phyloP scores from a whole-genome alignment of 2,888 invertebrate species.

The Cheilosia pagana region DNA sequence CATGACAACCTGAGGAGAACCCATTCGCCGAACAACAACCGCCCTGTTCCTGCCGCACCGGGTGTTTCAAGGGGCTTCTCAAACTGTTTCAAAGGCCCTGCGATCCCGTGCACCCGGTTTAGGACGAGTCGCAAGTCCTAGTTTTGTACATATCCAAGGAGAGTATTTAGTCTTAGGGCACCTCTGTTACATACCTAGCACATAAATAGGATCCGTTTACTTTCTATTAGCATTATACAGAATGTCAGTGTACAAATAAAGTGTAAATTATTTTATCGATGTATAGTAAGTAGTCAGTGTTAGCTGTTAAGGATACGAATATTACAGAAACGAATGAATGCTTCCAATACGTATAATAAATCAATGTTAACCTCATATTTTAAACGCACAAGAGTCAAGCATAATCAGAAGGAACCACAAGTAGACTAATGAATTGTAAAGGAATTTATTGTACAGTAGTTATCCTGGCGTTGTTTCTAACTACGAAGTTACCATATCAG shows the following conservation, averaged over 20 bases:
- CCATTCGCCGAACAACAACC: slow-evolving; percentile 74
- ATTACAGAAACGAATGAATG: slow-evolving; percentile 47
- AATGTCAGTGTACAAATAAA: slow-evolving; percentile 62
- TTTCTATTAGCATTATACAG: slow-evolving; percentile 12
- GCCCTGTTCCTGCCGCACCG: slow-evolving; percentile 55
- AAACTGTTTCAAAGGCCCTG: slow-evolving; percentile 62
- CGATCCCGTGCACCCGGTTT: slow-evolving; percentile 55
- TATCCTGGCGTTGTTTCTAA: slow-evolving; percentile 48
- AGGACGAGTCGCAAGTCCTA: background rate
- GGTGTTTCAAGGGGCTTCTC: slow-evolving; percentile 65
- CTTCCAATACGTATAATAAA: slow-evolving; percentile 50
- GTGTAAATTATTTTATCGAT: slow-evolving; percentile 6
- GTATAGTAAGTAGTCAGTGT: slow-evolving; percentile 35
- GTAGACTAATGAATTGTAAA: slow-evolving; percentile 36
- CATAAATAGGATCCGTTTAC: slow-evolving; percentile 29
- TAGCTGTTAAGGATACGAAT: slow-evolving; percentile 35
- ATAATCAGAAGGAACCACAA: slow-evolving; percentile 37
- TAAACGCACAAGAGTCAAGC: slow-evolving; percentile 32
- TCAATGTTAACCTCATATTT: slow-evolving; percentile 68
- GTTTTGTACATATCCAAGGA: slow-evolving; percentile 52
- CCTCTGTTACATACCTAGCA: slow-evolving; percentile 62
- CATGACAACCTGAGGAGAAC: slow-evolving; percentile 86
- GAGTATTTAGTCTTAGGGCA: slow-evolving; percentile 22
- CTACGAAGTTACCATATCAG: slow-evolving; percentile 57
- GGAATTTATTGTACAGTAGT: slow-evolving; percentile 16